phyloP scores from a whole-genome alignment of 2,113 vertebrate genomes.

The Cinclus mexicanus region DNA sequence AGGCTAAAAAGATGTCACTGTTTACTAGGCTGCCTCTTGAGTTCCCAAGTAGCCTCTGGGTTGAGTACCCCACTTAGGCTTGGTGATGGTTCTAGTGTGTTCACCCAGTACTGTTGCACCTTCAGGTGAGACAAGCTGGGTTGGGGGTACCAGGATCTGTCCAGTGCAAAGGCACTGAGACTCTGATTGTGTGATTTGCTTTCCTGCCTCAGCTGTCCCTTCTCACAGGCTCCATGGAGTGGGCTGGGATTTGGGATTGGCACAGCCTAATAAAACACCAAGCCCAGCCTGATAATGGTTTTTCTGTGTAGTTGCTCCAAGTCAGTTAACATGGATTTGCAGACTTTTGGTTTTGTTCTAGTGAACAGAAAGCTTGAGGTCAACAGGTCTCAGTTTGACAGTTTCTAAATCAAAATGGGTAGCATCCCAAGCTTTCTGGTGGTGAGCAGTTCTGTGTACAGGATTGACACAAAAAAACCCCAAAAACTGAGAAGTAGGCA shows the following conservation, averaged over 20 bases:
- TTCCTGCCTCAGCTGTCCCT: not conserved
- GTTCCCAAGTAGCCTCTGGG: not conserved
- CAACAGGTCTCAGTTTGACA: not conserved
- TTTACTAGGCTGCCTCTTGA: not conserved
- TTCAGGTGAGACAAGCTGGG: not conserved
- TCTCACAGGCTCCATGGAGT: rapidly evolving
- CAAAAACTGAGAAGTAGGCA: not conserved
- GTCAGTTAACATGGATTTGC: not conserved
- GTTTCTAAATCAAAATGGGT: not conserved
- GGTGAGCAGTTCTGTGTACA: not conserved
- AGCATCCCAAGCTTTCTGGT: not conserved
- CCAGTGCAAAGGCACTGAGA: not conserved
- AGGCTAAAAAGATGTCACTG: not conserved
- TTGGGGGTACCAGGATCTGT: not conserved
- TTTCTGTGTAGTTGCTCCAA: not conserved
- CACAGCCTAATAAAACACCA: not conserved
- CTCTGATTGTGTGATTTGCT: not conserved
- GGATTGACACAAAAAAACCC: not conserved
- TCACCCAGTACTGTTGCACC: not conserved
- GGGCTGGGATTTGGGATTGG: rapidly evolving
- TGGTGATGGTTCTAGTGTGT: not conserved
- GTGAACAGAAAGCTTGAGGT: not conserved
- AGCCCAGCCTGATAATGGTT: not conserved
- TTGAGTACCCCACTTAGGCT: not conserved
- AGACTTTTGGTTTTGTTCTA: not conserved